Conservation (phyloP, 2,113 vertebrate species). For the Typhlomys cinereus region DNA sequence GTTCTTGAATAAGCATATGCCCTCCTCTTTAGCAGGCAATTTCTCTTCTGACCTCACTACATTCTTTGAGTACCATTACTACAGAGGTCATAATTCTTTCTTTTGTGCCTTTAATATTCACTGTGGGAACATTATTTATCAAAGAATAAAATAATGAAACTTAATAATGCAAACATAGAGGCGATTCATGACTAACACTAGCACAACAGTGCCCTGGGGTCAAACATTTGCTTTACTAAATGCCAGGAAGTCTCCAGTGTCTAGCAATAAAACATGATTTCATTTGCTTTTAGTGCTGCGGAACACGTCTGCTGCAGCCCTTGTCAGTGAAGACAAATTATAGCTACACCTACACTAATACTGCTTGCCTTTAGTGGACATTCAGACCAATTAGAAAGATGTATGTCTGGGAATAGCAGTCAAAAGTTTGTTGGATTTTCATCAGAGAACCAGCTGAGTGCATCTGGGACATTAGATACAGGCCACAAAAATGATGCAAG, state of each 20-base stretch:
- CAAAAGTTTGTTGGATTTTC: background rate
- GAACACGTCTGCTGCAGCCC: background rate
- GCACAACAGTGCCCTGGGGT: constrained; percentile 60
- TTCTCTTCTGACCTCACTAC: background rate
- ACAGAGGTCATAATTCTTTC: background rate
- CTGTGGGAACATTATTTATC: constrained; percentile 52
- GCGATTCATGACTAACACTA: constrained; percentile 27
- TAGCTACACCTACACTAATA: background rate
- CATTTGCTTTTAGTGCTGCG: constrained; percentile 41
- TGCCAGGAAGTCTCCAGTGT: constrained; percentile 56
- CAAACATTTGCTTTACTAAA: constrained; percentile 68
- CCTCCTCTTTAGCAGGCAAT: background rate
- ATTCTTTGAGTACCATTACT: background rate
- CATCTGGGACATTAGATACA: background rate
- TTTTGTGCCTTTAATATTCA: constrained; percentile 23
- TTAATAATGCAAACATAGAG: constrained; percentile 65
- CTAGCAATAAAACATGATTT: constrained; percentile 68
- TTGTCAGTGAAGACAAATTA: constrained; percentile 25
- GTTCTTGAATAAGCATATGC: background rate
- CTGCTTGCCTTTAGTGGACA: background rate
- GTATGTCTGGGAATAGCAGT: background rate
- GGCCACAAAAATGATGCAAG: background rate
- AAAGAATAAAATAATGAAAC: constrained; percentile 59
- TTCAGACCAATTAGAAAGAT: constrained; percentile 48
- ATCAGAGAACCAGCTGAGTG: background rate